Conservation (phyloP, 1,140 invertebrate species). For the Halictus rubicundus region DNA sequence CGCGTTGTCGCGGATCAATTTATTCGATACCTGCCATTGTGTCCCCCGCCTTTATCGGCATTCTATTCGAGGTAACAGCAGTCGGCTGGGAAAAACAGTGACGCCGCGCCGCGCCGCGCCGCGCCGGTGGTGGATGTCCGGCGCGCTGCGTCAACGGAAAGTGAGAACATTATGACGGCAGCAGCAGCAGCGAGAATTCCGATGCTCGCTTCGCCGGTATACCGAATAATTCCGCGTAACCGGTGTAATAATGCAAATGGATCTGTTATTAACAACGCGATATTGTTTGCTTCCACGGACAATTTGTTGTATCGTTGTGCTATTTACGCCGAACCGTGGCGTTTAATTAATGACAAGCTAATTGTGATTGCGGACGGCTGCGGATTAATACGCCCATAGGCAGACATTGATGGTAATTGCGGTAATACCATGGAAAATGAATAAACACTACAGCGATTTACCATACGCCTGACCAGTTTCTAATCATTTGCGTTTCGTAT, state of each 20-base stretch:
- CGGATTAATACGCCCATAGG: background rate
- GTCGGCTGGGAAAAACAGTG: background rate
- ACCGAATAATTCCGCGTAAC: background rate
- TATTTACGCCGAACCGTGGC: background rate
- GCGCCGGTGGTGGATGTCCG: too few species aligned
- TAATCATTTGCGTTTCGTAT: too few species aligned
- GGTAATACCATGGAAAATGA: background rate
- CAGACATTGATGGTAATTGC: background rate
- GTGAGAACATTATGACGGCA: background rate
- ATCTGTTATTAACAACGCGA: conserved; percentile 14
- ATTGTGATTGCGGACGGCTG: background rate
- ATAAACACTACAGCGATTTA: background rate
- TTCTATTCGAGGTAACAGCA: conserved; percentile 21
- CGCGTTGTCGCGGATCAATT: conserved; percentile 25
- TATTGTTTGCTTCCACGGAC: background rate
- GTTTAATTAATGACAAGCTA: background rate
- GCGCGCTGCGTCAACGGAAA: background rate
- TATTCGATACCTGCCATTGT: conserved; percentile 1
- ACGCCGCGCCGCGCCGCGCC: too few species aligned
- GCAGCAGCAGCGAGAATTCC: background rate
- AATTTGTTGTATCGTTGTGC: background rate
- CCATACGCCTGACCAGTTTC: too few species aligned
- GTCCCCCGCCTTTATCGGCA: background rate
- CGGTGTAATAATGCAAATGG: background rate
- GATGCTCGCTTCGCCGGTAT: background rate